These are phyloP conservation scores for Latrodectus hesperus DNA, from an alignment of 2,888 invertebrate species.

Conservation along the genomic window DNA sequence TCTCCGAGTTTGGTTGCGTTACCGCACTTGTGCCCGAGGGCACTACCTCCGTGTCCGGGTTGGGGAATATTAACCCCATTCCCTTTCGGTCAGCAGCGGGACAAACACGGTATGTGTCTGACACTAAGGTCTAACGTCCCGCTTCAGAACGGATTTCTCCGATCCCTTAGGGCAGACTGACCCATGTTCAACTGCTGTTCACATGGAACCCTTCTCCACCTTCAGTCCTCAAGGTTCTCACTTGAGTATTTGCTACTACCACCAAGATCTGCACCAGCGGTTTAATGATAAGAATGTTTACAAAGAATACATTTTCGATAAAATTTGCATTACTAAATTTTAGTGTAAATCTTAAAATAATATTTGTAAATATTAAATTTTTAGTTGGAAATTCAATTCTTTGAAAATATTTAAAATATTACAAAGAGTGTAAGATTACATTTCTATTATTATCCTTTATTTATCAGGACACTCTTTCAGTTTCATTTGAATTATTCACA, in stretches of 20 bases:
- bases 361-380: no score
- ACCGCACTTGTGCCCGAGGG: conserved; percentile 71
- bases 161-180: conserved; percentile 74
- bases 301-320: neutral
- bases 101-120: neutral
- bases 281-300: neutral
- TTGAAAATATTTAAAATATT: no score
- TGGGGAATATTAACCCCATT: conserved; percentile 74
- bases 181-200: conserved; percentile 77
- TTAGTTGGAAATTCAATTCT: no score
- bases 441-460: no score
- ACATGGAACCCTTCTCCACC: conserved; percentile 78
- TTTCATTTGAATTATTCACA: no score
- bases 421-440: no score
- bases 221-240: conserved; percentile 13
- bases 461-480: no score
- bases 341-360: no score
- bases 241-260: no score
- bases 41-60: conserved; percentile 71
- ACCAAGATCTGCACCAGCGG: no score
- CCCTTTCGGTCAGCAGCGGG: conserved; percentile 72
- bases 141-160: conserved; percentile 71
- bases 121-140: no score
- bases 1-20: conserved; percentile 75
- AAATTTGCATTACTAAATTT: no score